Percentiles rank a stretch among this genome's conserved stretches.
Conservation (phyloP, 2,113 vertebrate genomes). For the Chauna torquata region DNA sequence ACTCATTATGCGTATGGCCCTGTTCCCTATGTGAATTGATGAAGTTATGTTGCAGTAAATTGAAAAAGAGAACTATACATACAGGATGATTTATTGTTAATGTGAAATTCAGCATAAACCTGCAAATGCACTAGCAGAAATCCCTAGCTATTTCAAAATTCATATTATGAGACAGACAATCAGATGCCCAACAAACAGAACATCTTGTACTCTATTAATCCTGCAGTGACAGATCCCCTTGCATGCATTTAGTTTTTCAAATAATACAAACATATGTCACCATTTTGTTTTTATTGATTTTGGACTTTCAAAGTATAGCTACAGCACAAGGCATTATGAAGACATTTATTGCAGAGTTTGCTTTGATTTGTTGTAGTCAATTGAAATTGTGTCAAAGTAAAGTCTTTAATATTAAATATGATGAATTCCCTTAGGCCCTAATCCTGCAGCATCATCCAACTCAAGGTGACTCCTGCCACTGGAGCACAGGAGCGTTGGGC, state of each 20-base stretch:
- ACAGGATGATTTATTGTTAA: slow-evolving; percentile 71
- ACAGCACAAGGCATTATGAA: slow-evolving; percentile 72
- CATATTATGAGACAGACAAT: slow-evolving; percentile 74
- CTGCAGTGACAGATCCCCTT: slow-evolving; percentile 70
- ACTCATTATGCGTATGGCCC: slow-evolving; percentile 37
- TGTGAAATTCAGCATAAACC: slow-evolving; percentile 71
- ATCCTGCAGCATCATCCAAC: slow-evolving; percentile 26
- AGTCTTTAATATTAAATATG: slow-evolving; percentile 77
- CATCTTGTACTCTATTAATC: slow-evolving; percentile 75
- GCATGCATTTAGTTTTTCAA: slow-evolving; percentile 76
- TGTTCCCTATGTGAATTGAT: slow-evolving; percentile 41
- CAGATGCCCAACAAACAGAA: slow-evolving; percentile 72
- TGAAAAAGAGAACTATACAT: slow-evolving; percentile 72
- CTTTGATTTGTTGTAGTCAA: slow-evolving; percentile 79
- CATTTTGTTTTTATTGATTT: slow-evolving; percentile 77
- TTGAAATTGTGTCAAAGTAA: slow-evolving; percentile 77
- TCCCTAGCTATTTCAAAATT: slow-evolving; percentile 76
- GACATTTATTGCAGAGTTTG: slow-evolving; percentile 76
- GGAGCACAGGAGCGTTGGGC: neutral
- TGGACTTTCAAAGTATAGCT: slow-evolving; percentile 75
- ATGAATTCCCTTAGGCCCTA: slow-evolving; percentile 53
- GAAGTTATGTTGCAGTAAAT: slow-evolving; percentile 62
- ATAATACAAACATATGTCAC: slow-evolving; percentile 78
- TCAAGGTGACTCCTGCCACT: slow-evolving; percentile 52
- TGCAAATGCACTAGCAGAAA: slow-evolving; percentile 62